phyloP scores from a whole-genome alignment of 2,797 vertebrate species.

The Smutsia temminckii region DNA sequence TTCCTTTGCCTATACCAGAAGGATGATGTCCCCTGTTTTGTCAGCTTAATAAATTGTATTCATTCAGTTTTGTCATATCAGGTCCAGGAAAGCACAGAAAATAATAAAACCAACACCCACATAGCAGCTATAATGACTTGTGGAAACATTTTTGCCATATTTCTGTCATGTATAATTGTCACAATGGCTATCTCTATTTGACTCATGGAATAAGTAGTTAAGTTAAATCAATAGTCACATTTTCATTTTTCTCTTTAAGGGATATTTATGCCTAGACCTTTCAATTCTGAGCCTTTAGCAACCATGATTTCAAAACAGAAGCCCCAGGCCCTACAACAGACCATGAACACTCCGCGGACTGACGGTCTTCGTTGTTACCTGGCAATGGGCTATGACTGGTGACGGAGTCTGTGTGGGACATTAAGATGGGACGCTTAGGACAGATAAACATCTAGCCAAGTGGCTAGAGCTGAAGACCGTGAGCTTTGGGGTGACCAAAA shows the following conservation, averaged over 20 bases:
- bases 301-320: background rate
- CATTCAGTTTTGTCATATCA: background rate
- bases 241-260: constrained; percentile 26
- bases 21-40: background rate
- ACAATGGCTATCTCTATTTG: background rate
- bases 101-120: background rate
- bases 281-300: background rate
- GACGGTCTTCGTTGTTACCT: background rate
- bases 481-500: background rate
- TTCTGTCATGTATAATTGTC: background rate
- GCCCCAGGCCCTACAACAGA: background rate
- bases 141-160: background rate
- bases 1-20: background rate
- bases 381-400: background rate
- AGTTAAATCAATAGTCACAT: background rate
- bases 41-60: background rate
- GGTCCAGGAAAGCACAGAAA: background rate
- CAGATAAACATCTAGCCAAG: background rate
- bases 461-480: background rate
- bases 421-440: background rate
- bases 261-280: constrained; percentile 32
- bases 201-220: constrained; percentile 12
- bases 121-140: background rate
- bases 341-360: background rate
- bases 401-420: background rate